A percentile compares a stretch with the other conserved stretches of the same genome.
These are phyloP conservation scores for Drosophila rhopaloa DNA, from an alignment of 1,140 invertebrate species.

Conservation along the genomic window DNA sequence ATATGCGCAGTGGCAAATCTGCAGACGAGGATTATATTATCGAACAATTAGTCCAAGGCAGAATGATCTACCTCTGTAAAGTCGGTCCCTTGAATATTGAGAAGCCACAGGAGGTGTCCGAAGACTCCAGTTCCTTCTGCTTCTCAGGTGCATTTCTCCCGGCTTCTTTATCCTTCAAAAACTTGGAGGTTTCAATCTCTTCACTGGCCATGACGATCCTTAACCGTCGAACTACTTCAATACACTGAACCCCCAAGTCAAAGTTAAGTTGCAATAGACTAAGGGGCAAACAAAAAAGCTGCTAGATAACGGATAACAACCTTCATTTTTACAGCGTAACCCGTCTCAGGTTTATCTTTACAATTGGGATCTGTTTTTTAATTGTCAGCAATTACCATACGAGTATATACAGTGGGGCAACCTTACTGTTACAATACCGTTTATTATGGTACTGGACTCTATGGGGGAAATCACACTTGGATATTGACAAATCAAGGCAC, in stretches of 20 bases:
- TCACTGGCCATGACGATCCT: constrained; percentile 20
- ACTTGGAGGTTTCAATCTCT: constrained; percentile 32
- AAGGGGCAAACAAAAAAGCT: constrained; percentile 11
- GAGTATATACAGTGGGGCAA: constrained; percentile 7
- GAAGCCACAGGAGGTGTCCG: constrained; percentile 88
- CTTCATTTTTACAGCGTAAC: constrained; percentile 16
- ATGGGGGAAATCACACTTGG: constrained; percentile 41
- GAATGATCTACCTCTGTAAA: constrained; percentile 43
- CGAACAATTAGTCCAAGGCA: no score
- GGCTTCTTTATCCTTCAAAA: constrained; percentile 21
- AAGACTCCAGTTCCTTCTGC: constrained; percentile 5
- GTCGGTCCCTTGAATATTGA: constrained; percentile 85
- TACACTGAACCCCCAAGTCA: constrained; percentile 14
- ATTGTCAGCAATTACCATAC: constrained; percentile 26
- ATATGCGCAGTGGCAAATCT: constrained; percentile 87
- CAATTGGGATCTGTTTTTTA: constrained; percentile 22
- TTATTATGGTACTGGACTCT: constrained; percentile 38
- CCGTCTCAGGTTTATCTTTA: constrained; percentile 20
- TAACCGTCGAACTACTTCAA: constrained; percentile 16
- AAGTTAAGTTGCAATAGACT: neutral
- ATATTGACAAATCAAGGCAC: constrained; percentile 47
- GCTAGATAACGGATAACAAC: constrained; percentile 14
- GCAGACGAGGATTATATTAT: neutral
- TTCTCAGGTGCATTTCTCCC: neutral
- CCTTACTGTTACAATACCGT: constrained; percentile 40